Evolutionary conservation across 2,797 vertebrate genomes (phyloP).

Genomic region (Ctenopoma kingsleyae): DNA sequence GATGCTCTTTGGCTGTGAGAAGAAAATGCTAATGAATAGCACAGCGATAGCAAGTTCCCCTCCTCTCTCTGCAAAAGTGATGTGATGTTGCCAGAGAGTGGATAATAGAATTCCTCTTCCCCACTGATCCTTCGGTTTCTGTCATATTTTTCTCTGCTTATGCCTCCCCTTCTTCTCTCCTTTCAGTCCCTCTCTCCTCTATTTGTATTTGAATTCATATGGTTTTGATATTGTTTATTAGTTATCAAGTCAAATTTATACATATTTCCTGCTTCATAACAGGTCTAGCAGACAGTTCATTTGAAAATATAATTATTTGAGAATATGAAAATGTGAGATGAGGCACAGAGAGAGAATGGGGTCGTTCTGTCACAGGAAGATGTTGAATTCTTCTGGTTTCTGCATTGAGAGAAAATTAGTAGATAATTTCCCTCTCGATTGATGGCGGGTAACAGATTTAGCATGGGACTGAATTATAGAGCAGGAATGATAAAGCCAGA

Average conservation of each 20-base stretch:
- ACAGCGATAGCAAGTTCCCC: neutral
- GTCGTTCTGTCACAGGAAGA: constrained; percentile 39
- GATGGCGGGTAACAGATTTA: constrained; percentile 33
- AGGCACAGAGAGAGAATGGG: constrained; percentile 17
- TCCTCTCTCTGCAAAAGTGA: constrained; percentile 37
- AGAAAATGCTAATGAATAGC: constrained; percentile 56
- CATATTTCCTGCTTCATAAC: constrained; percentile 59
- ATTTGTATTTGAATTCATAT: constrained; percentile 25
- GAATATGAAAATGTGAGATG: constrained; percentile 45
- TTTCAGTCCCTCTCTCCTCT: neutral
- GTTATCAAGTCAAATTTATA: constrained; percentile 55
- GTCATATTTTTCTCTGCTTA: neutral
- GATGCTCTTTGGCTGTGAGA: constrained; percentile 30
- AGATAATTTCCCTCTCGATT: constrained; percentile 46
- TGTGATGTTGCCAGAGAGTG: constrained; percentile 27
- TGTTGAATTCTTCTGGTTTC: constrained; percentile 27
- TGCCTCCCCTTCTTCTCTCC: neutral
- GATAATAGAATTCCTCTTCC: constrained; percentile 49
- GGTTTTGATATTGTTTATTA: constrained; percentile 54
- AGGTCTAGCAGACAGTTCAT: constrained; percentile 35
- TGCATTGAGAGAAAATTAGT: constrained; percentile 43
- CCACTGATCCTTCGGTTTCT: constrained; percentile 37
- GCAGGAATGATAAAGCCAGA: constrained; percentile 19
- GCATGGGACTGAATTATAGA: constrained; percentile 30
- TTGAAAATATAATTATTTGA: constrained; percentile 43